Conservation (phyloP, 1,140 invertebrate species). For the Atta texana region DNA sequence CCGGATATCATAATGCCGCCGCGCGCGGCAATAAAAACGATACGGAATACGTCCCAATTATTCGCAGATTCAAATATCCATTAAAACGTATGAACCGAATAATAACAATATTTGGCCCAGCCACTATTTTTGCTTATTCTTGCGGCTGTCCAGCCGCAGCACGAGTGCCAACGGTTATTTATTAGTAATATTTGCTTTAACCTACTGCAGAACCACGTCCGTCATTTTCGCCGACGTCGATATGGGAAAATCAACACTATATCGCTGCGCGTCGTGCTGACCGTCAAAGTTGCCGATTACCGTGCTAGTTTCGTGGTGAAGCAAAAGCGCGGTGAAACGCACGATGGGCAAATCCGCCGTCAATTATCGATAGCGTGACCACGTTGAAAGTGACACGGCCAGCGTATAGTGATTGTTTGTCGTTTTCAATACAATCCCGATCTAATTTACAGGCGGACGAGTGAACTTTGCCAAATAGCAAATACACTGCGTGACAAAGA, state of each 20-base stretch:
- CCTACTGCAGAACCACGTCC: background rate
- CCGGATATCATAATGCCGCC: background rate
- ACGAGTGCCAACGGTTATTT: constrained; percentile 19
- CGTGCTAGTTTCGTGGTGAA: constrained; percentile 40
- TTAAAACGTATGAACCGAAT: constrained; percentile 33
- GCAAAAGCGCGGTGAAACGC: constrained; percentile 45
- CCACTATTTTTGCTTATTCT: constrained; percentile 39
- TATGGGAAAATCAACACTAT: constrained; percentile 45
- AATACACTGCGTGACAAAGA: constrained; percentile 45
- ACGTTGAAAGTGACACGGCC: constrained; percentile 28
- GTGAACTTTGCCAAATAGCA: background rate
- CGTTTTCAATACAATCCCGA: constrained; percentile 48
- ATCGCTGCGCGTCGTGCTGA: constrained; percentile 10
- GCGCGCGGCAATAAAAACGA: constrained; percentile 28
- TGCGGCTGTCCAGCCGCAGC: background rate
- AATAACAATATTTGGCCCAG: constrained; percentile 26
- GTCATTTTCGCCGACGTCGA: constrained; percentile 40
- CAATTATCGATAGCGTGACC: constrained; percentile 54
- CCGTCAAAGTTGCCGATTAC: constrained; percentile 58
- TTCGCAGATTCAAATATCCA: constrained; percentile 38
- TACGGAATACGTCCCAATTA: constrained; percentile 48
- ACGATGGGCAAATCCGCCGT: constrained; percentile 34
- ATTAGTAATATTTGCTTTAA: constrained; percentile 54
- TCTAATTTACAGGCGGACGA: constrained; percentile 37
- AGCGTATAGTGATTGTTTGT: constrained; percentile 28